Percentiles rank a stretch among this genome's conserved stretches.
Conservation (phyloP, 2,113 vertebrate genomes). For the Alosa alosa region DNA sequence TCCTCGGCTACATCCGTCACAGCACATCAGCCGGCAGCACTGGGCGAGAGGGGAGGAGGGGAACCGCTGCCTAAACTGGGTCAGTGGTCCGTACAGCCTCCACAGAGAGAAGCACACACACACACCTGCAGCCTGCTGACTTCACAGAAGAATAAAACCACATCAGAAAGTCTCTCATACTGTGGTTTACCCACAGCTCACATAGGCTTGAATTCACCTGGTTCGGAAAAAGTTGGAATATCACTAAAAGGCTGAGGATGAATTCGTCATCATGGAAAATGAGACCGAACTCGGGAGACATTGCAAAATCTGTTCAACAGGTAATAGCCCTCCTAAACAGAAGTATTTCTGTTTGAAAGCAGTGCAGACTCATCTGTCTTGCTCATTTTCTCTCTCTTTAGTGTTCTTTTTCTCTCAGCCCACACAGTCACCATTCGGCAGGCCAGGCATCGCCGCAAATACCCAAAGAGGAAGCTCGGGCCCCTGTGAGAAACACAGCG, state of each 20-base stretch:
- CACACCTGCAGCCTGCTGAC: background rate
- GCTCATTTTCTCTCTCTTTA: background rate
- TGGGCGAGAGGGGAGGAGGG: background rate
- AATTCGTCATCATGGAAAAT: background rate
- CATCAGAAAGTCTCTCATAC: background rate
- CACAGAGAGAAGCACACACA: constrained; percentile 23
- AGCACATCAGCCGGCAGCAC: constrained; percentile 44
- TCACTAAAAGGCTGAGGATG: background rate
- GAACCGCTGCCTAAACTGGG: constrained; percentile 41
- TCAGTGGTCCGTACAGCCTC: constrained; percentile 32
- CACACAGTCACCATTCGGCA: background rate
- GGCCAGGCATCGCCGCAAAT: background rate
- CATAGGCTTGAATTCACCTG: background rate
- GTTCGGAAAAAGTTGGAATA: background rate
- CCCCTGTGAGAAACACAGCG: background rate
- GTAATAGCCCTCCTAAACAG: no score
- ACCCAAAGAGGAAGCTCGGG: constrained; percentile 15
- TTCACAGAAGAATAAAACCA: background rate
- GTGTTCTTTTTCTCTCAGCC: background rate
- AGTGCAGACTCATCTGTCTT: background rate
- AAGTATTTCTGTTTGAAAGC: background rate
- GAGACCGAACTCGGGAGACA: background rate
- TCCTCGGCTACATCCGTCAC: constrained; percentile 42
- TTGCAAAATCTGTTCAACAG: background rate
- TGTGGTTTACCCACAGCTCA: background rate